Base-by-base conservation (phyloP, 1,140 invertebrate genomes). In the Drosophila lacteicornis region DNA sequence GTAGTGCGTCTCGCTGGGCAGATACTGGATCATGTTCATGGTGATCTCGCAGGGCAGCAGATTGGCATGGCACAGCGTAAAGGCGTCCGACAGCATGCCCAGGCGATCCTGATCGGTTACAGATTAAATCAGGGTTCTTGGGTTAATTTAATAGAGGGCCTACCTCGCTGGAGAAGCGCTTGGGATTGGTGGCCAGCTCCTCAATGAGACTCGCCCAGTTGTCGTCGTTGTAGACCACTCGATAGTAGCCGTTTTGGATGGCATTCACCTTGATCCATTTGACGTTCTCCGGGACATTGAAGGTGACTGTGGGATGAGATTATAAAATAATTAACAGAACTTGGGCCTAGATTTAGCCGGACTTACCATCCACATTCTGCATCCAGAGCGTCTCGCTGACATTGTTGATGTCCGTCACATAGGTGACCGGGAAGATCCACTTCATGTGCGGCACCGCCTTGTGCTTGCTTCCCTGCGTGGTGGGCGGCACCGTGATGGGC, bases 261-360 rank as follows among this genome's bases (percentile, higher is more conserved):
- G 96, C 94, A 93, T 98, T 98, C 27, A 96, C 96, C 93, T 98
- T 98, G 47, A 98, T 95, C 96, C 97, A 98, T 46, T 95, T 94
- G 0, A 95, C 94, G 46, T 94, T 94, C 43, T 93, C 91, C 42
- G 94, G 92, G 15, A 96, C 93, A 78, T 96, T 95, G 73, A 96
- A 96, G 47, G 94, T 94, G 3, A 95, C 95, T 96, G 82, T 96
- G 83, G 7, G 2, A 19, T 19, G 19, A 19, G 19, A 19, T 22
- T 22, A 25, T 0, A 25, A 25, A 25, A 25, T 25, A 25, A 25
- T 0, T 25, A 25, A 25, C 22, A 25, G 3, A 4, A 3, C 22
- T 25, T 25, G 3, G 22, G 22, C 22, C 22, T 25, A 25, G 22
- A 4, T 25, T 25, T 25, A 4, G 3, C 22, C 22, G 0, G 0